Percentiles rank a stretch among this genome's conserved stretches.
Evolutionary conservation across 1,140 invertebrate genomes (phyloP).

Genomic region (Phymastichus coffea): DNA sequence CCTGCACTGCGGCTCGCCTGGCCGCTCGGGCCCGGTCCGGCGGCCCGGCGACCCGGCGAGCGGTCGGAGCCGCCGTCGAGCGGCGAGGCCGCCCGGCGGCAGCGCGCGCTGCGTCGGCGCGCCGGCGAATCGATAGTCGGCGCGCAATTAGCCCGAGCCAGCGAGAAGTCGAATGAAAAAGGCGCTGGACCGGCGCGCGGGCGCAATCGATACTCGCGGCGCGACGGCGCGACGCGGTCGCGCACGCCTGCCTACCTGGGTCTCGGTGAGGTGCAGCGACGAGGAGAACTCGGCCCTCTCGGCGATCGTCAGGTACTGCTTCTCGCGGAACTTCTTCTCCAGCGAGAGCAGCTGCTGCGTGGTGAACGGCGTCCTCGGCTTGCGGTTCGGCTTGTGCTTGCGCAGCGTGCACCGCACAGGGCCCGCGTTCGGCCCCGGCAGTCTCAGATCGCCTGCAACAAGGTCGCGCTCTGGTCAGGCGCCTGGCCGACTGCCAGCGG

Average conservation of each 20-base stretch:
- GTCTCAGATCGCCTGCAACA: constrained; percentile 46
- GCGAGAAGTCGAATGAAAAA: no score
- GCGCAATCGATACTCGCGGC: no score
- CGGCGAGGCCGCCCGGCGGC: no score
- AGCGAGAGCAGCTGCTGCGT: constrained; percentile 90
- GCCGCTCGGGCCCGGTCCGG: neutral
- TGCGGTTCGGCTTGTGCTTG: constrained; percentile 88
- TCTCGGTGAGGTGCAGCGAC: constrained; percentile 91
- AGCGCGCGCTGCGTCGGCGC: no score
- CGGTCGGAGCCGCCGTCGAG: neutral
- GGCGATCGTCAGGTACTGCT: constrained; percentile 94
- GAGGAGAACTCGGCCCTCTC: constrained; percentile 96
- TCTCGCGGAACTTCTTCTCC: constrained; percentile 94
- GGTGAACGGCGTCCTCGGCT: constrained; percentile 94
- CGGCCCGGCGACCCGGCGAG: neutral
- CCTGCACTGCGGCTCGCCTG: no score
- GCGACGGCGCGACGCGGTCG: neutral
- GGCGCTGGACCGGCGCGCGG: no score
- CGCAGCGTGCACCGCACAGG: constrained; percentile 45
- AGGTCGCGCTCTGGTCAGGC: no score
- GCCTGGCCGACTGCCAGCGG: no score
- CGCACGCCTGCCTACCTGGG: constrained; percentile 63
- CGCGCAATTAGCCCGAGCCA: no score
- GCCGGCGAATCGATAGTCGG: no score
- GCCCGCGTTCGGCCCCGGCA: constrained; percentile 46